Conservation (phyloP, 2,797 vertebrate species). For the Scleropages formosus region DNA sequence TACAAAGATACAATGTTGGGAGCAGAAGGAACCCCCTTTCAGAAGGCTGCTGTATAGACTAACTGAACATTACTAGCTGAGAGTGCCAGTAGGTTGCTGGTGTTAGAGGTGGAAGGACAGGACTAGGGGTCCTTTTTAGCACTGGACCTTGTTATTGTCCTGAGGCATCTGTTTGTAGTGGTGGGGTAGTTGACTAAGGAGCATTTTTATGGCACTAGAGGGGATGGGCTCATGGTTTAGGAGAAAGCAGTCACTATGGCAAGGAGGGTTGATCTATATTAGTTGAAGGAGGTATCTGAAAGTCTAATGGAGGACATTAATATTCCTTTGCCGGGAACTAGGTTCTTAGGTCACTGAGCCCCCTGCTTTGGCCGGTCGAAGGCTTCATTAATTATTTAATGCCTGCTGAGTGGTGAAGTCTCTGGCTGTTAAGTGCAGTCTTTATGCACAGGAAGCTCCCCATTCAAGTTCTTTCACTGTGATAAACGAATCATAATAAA, state of each 20-base stretch:
- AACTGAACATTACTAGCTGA: slow-evolving; percentile 32
- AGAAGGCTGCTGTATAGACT: slow-evolving; percentile 6
- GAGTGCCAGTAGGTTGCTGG: not conserved
- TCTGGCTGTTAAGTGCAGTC: slow-evolving; percentile 46
- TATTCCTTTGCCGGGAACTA: slow-evolving; percentile 25
- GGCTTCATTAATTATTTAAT: slow-evolving; percentile 60
- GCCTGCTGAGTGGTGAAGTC: slow-evolving; percentile 45
- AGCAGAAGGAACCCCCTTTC: not conserved
- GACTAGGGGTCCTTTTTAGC: slow-evolving; percentile 14
- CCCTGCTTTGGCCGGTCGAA: slow-evolving; percentile 43
- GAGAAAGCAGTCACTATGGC: not conserved
- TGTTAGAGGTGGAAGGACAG: not conserved
- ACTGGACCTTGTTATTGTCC: slow-evolving; percentile 28
- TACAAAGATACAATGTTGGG: too few relatives aligned
- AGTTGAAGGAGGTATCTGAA: slow-evolving; percentile 5
- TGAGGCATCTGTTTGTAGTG: slow-evolving; percentile 16
- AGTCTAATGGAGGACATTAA: slow-evolving; percentile 26
- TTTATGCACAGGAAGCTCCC: slow-evolving; percentile 32
- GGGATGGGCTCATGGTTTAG: slow-evolving; percentile 19
- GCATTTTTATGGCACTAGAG: slow-evolving; percentile 26
- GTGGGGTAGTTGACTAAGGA: slow-evolving; percentile 40
- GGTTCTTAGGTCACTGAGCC: slow-evolving; percentile 20
- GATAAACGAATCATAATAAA: slow-evolving; percentile 59
- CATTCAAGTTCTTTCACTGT: slow-evolving; percentile 29
- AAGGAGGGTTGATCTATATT: not conserved